Percentiles rank a stretch among this genome's conserved stretches.
Evolutionary conservation across 2,888 invertebrate genomes (phyloP).

Genomic region (Idaea dimidiata): DNA sequence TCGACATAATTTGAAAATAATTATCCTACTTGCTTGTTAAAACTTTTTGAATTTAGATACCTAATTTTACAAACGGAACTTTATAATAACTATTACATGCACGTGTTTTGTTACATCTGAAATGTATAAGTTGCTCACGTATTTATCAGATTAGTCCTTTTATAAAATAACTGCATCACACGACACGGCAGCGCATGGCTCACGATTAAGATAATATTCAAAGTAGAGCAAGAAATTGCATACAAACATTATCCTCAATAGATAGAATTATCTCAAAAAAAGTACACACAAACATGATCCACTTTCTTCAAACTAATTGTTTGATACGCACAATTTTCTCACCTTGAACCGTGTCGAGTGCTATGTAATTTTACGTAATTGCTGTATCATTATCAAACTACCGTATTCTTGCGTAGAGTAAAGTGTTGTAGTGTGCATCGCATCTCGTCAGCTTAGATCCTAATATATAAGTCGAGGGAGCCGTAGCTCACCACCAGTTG

Average conservation of each 20-base stretch:
- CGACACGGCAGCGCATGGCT: conserved; percentile 7
- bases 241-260: background rate
- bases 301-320: conserved; percentile 38
- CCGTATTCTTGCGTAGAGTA: conserved; percentile 73
- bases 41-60: too few species aligned
- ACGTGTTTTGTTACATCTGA: conserved; percentile 3
- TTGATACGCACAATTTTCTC: conserved; percentile 45
- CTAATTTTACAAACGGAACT: background rate
- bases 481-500: conserved; percentile 69
- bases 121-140: conserved; percentile 33
- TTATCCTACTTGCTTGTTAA: too few species aligned
- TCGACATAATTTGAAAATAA: too few species aligned
- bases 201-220: background rate
- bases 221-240: background rate
- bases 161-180: conserved; percentile 13
- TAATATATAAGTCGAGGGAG: conserved; percentile 73
- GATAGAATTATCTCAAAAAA: conserved; percentile 28
- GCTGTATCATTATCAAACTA: conserved; percentile 75
- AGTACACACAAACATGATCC: conserved; percentile 20
- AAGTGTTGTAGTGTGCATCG: conserved; percentile 53
- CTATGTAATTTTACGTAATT: conserved; percentile 75
- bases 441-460: conserved; percentile 63
- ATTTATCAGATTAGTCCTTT: conserved; percentile 29
- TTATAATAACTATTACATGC: background rate
- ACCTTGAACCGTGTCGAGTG: conserved; percentile 68